Evolutionary conservation across 2,113 vertebrate genomes (phyloP).

Genomic region (Malurus elegans): DNA sequence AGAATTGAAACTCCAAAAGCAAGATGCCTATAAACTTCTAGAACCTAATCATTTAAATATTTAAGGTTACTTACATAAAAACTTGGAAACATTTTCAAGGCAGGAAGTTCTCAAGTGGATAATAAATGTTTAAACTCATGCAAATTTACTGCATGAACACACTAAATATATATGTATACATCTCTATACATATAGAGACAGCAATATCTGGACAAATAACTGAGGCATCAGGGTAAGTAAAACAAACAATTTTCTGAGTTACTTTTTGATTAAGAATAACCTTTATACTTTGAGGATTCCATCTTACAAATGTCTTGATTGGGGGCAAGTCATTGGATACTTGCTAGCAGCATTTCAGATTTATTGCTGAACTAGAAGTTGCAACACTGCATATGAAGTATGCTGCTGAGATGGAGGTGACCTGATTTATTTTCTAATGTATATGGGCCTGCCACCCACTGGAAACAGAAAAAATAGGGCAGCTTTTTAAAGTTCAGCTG

Average conservation of each 20-base stretch:
- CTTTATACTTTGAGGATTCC: background rate
- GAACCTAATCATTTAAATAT: background rate
- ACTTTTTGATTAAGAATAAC: background rate
- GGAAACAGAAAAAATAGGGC: constrained; percentile 4
- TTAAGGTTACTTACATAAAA: background rate
- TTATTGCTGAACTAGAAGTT: background rate
- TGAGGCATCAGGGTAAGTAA: background rate
- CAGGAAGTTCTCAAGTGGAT: background rate
- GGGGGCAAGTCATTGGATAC: background rate
- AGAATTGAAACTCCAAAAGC: background rate
- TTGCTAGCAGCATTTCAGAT: background rate
- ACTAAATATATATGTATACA: background rate
- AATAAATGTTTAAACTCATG: background rate
- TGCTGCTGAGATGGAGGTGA: background rate
- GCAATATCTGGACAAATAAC: background rate
- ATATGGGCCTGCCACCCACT: background rate
- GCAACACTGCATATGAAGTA: background rate
- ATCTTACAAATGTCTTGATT: background rate
- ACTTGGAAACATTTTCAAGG: background rate
- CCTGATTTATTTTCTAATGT: background rate
- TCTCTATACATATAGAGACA: background rate
- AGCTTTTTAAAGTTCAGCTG: background rate
- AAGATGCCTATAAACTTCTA: background rate
- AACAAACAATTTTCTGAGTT: background rate
- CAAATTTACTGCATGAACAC: background rate